phyloP scores from a whole-genome alignment of 2,113 vertebrate species.

The Gorsachius goisagi region DNA sequence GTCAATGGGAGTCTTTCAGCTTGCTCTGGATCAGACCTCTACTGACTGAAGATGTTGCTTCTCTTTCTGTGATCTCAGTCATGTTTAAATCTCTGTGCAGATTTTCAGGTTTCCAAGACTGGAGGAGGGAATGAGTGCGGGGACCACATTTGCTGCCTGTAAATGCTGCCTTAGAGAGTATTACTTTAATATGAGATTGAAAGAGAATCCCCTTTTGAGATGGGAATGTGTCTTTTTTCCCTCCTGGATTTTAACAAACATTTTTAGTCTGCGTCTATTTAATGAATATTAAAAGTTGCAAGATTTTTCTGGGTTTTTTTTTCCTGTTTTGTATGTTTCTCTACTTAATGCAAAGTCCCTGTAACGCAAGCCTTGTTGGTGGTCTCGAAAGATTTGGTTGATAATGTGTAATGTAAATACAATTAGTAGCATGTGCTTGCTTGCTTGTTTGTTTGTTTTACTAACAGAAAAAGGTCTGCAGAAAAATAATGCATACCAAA shows the following conservation, averaged over 20 bases:
- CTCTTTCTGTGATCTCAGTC: not conserved
- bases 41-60: not conserved
- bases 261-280: slow-evolving; percentile 1
- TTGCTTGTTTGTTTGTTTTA: slow-evolving; percentile 43
- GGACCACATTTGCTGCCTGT: slow-evolving; percentile 1
- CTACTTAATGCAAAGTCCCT: slow-evolving; percentile 40
- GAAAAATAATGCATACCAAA: slow-evolving; percentile 58
- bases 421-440: slow-evolving; percentile 83
- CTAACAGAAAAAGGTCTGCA: slow-evolving; percentile 58
- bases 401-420: slow-evolving; percentile 87
- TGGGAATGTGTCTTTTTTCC: not conserved
- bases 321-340: not conserved
- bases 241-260: not conserved
- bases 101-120: not conserved
- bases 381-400: slow-evolving; percentile 87
- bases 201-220: not conserved
- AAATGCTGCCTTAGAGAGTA: not conserved
- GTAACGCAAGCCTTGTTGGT: slow-evolving; percentile 76
- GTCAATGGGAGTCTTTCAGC: not conserved
- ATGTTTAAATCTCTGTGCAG: not conserved
- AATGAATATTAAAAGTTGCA: not conserved
- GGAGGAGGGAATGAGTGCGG: not conserved
- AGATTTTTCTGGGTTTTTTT: not conserved
- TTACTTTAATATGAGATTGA: not conserved
- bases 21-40: not conserved